Evolutionary conservation across 1,140 invertebrate species (phyloP).

Genomic region (Trissolcus basalis): DNA sequence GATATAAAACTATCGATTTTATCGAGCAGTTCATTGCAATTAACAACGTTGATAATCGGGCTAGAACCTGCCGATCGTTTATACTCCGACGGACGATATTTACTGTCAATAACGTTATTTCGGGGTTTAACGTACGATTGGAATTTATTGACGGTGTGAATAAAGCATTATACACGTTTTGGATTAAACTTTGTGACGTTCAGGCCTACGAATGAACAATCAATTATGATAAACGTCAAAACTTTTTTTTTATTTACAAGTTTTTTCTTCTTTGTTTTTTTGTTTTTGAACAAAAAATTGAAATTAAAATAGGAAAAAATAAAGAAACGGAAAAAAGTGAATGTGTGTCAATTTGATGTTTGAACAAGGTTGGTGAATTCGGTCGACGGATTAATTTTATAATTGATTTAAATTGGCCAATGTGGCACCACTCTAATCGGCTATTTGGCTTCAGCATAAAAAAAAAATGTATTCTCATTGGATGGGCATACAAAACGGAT

Average conservation of each 20-base stretch:
- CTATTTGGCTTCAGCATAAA: not conserved
- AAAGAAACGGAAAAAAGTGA: too few species aligned
- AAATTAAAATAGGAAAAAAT: too few species aligned
- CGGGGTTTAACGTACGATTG: constrained; percentile 37
- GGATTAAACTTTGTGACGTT: constrained; percentile 22
- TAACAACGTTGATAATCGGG: constrained; percentile 16
- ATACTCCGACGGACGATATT: constrained; percentile 43
- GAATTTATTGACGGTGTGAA: constrained; percentile 48
- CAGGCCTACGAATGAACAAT: constrained; percentile 30
- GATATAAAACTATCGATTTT: too few species aligned
- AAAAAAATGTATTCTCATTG: constrained; percentile 6
- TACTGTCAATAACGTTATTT: constrained; percentile 47
- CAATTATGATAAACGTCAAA: constrained; percentile 12
- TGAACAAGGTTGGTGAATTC: too few species aligned
- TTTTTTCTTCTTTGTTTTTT: too few species aligned
- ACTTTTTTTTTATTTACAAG: too few species aligned
- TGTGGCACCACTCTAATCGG: not conserved
- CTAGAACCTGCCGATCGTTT: constrained; percentile 37
- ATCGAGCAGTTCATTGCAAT: constrained; percentile 26
- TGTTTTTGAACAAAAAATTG: too few species aligned
- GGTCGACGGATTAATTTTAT: not conserved
- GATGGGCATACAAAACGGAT: constrained; percentile 2
- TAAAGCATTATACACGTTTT: not conserved
- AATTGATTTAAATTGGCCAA: not conserved
- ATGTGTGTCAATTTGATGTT: too few species aligned